Evolutionary conservation across 2,888 invertebrate species (phyloP), one percentile per base, ranked within the genome.

Genomic region (Amphipyra tragopoginis): DNA sequence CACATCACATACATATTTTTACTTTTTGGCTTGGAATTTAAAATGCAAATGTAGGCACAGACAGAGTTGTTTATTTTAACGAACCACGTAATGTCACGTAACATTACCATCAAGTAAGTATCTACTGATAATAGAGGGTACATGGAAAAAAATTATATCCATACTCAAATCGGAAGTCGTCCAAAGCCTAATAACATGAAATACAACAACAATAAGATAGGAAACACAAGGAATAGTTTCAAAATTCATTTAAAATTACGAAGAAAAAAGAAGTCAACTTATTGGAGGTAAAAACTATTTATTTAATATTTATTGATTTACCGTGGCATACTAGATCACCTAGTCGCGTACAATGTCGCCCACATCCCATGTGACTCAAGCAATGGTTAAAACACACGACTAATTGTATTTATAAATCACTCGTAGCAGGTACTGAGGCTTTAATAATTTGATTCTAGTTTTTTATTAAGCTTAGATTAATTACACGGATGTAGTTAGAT

Each of bases 241-340:
- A 55, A 59, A 67, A 44, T 45, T 3, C 42, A 38, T 36, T 51
- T 71, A n/a, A 59, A 54, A 52, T 58, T 44, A 29, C 45, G 58
- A 50, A 72, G 52, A 49, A 50, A 75, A 60, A 38, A 36, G 4
- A 74, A 59, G 43, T 74, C 74, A 13, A 77, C 61, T 2, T 70
- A 74, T 53, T 77, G 75, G 65, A 65, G 65, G 75, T 65, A 49
- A 57, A 53, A 45, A 21, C 13, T 21, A 1, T 38, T 11, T 21
- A n/a, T 1, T 53, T 13, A 5, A 6, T 43, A 38, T 26, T 44
- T 47, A 44, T 68, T 69, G 29, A 48, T 40, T 4, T 14, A 13
- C n/a, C 57, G 40, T n/a, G 42, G 65, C 58, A 13, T 33, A 52
- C 65, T 71, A 14, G 72, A 72, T 72, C 40, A 50, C 53, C 13